Evolutionary conservation across 2,888 invertebrate species (phyloP).

Genomic region (Noctuana brunneofusca): DNA sequence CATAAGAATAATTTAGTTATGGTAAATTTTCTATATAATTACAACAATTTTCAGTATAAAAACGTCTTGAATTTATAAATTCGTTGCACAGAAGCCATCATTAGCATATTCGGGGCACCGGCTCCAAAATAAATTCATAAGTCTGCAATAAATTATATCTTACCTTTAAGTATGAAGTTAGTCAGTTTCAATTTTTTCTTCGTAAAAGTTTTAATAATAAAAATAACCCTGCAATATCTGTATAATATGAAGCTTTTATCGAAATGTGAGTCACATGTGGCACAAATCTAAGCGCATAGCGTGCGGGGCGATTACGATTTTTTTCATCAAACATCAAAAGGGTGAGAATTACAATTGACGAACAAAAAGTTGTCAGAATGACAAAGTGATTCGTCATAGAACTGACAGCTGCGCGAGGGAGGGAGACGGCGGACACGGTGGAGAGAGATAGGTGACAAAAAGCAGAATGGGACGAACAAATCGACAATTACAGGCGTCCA

Average conservation of each 20-base stretch:
- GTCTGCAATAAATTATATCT: too few species aligned
- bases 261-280: conserved; percentile 22
- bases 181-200: too few species aligned
- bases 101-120: too few species aligned
- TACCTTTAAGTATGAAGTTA: too few species aligned
- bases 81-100: too few species aligned
- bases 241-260: background rate
- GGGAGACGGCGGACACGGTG: conserved; percentile 40
- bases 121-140: too few species aligned
- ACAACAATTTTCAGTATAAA: too few species aligned
- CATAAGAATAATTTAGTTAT: too few species aligned
- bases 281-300: conserved; percentile 27
- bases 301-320: conserved; percentile 32
- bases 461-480: conserved; percentile 46
- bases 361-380: conserved; percentile 75
- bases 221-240: too few species aligned
- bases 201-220: too few species aligned
- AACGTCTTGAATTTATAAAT: too few species aligned
- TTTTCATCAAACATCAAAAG: conserved; percentile 53
- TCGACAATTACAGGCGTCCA: conserved; percentile 47
- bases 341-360: conserved; percentile 74
- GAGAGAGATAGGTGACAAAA: conserved; percentile 40
- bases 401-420: conserved; percentile 71
- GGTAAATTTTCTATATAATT: too few species aligned
- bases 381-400: conserved; percentile 80